Evolutionary conservation across 2,113 vertebrate genomes (phyloP), one percentile per base, ranked within the genome.

Genomic region (Corythoichthys haematopterus): DNA sequence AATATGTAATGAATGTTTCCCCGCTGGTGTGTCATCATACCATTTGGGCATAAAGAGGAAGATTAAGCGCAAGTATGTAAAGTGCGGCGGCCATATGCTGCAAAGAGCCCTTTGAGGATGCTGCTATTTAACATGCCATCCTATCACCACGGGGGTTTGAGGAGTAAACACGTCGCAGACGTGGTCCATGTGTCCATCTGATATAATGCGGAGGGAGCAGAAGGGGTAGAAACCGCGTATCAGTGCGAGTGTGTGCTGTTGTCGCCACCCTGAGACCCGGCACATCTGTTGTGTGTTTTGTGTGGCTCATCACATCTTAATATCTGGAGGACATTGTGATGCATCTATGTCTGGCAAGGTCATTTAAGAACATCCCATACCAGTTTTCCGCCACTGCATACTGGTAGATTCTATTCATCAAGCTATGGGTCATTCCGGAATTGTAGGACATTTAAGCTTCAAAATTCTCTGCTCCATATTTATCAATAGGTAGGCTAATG

Each of bases 101-200:
- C 28, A 11, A 40, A 73, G 52, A 50, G 47, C 80, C 71, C 69
- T 80, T 53, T 28, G 77, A 47, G 72, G 70, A 65, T 4, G 37
- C 67, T 73, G 71, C 71, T 76, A 61, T 82, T 83, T 83, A 82
- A 70, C 79, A 74, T 80, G 68, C 80, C 14, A 57, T 58, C 66
- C 36, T 35, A 46, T 61, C 71, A n/a, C 72, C 65, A 65, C 53
- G 33, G 67, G 67, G 63, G 51, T 7, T 57, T 33, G 36, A 4
- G 55, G 62, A 78, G 48, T 50, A 69, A 75, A 62, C 51, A 33
- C 60, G 70, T 58, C 46, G 64, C 57, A 58, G 38, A 59, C 56
- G 56, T 33, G 40, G 57, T 67, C 57, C 63, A 4, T 51, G 70
- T 70, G 70, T 84, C 75, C 55, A 16, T 64, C 74, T 80, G 80